Evolutionary conservation across 2,888 invertebrate genomes (phyloP).

Genomic region (Drosophila suboccidentalis): DNA sequence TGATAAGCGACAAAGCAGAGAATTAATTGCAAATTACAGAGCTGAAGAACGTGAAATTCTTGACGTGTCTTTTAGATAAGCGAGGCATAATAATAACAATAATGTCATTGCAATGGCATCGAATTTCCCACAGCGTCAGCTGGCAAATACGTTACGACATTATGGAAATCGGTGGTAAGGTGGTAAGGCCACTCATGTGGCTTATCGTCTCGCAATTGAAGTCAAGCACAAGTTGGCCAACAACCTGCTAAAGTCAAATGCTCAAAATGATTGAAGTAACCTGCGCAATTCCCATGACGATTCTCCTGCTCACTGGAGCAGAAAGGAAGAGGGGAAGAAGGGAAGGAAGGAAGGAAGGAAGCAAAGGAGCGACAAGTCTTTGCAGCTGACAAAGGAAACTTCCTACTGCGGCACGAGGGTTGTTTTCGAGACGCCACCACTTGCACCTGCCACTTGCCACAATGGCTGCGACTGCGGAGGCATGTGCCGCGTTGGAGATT

Average conservation of each 20-base stretch:
- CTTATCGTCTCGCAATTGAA: conserved; percentile 42
- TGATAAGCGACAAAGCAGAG: conserved; percentile 47
- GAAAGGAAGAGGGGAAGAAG: conserved; percentile 5
- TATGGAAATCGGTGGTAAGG: conserved; percentile 52
- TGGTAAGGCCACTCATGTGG: conserved; percentile 62
- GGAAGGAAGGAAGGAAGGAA: neutral
- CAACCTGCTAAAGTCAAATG: conserved; percentile 23
- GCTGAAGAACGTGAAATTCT: conserved; percentile 33
- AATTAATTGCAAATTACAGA: conserved; percentile 9
- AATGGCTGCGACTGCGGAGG: conserved; percentile 18
- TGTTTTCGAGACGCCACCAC: conserved; percentile 38
- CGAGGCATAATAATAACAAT: neutral
- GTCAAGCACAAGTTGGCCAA: conserved; percentile 4
- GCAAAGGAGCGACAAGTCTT: conserved; percentile 14
- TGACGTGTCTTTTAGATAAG: conserved; percentile 34
- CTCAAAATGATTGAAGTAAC: conserved; percentile 13
- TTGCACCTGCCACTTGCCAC: conserved; percentile 46
- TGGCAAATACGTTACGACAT: conserved; percentile 75
- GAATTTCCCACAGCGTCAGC: conserved; percentile 63
- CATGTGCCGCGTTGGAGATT: conserved; percentile 59
- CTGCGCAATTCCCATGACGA: conserved; percentile 70
- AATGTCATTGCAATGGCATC: conserved; percentile 41
- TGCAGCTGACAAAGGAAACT: conserved; percentile 16
- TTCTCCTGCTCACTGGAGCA: conserved; percentile 29
- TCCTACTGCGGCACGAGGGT: conserved; percentile 52